Conservation (phyloP, 2,888 invertebrate genomes). For the Lamellibrachia satsuma region DNA sequence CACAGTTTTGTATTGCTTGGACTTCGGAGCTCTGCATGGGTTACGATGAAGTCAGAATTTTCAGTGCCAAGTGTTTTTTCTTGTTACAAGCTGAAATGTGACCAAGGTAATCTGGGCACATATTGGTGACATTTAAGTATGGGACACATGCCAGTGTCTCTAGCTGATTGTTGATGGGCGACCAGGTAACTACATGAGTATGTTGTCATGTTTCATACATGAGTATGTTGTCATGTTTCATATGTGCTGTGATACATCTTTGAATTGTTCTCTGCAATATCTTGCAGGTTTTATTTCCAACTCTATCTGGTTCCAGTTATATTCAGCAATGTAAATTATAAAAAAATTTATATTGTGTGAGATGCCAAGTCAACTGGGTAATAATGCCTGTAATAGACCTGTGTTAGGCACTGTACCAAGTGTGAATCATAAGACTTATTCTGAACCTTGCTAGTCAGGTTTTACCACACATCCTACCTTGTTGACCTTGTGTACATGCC, state of each 20-base stretch:
- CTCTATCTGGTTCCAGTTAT: neutral
- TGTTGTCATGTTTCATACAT: neutral
- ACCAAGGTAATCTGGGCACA: neutral
- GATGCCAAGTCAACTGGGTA: neutral
- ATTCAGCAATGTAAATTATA: neutral
- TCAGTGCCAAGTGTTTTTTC: constrained; percentile 10
- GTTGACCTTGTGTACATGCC: neutral
- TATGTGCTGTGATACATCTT: neutral
- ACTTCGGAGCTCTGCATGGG: constrained; percentile 32
- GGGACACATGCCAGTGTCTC: neutral
- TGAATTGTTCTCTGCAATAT: neutral
- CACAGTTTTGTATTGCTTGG: constrained; percentile 17
- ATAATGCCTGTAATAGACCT: neutral
- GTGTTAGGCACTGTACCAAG: neutral
- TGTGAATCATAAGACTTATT: neutral
- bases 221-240: neutral
- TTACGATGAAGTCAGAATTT: constrained; percentile 30
- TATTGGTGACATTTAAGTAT: neutral
- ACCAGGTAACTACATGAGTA: neutral
- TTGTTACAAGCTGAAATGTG: neutral
- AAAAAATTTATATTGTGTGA: neutral
- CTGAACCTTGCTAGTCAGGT: too few relatives aligned
- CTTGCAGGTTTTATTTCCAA: neutral
- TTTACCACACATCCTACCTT: too few relatives aligned
- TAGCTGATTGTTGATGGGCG: neutral